phyloP scores from a whole-genome alignment of 2,113 vertebrate genomes.

The Phyllopteryx taeniolatus region DNA sequence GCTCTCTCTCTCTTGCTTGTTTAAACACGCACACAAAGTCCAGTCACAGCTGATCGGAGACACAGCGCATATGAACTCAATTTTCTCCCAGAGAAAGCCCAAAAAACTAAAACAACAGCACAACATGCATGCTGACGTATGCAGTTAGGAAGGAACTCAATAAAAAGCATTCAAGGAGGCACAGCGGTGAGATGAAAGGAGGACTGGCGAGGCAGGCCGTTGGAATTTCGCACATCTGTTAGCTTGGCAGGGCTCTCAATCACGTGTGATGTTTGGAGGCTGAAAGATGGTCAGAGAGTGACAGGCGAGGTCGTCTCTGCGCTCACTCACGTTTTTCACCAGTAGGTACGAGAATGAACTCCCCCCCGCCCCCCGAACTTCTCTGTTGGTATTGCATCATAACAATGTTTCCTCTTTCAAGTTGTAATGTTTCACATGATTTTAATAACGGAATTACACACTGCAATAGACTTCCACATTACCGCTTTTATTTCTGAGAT shows the following conservation, averaged over 20 bases:
- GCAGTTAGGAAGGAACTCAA: constrained; percentile 70
- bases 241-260: constrained; percentile 54
- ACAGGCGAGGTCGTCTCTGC: constrained; percentile 22
- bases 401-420: constrained; percentile 5
- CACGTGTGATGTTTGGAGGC: constrained; percentile 48
- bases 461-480: constrained; percentile 2
- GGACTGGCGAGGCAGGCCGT: constrained; percentile 32
- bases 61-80: constrained; percentile 69
- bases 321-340: constrained; percentile 26
- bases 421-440: not conserved
- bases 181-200: constrained; percentile 57
- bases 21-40: constrained; percentile 19
- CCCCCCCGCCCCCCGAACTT: not conserved
- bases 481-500: constrained; percentile 38
- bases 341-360: constrained; percentile 3
- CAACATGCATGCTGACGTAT: constrained; percentile 60
- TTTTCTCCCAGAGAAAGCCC: constrained; percentile 62
- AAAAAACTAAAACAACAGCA: constrained; percentile 60
- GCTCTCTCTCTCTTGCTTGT: not conserved
- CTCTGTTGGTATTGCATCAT: not conserved
- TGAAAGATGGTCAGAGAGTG: constrained; percentile 26
- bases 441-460: not conserved
- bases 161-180: constrained; percentile 56
- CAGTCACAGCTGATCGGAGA: constrained; percentile 53
- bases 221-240: constrained; percentile 70